Conservation (phyloP, 2,797 vertebrate species). For the Melanotaenia pygmaea region DNA sequence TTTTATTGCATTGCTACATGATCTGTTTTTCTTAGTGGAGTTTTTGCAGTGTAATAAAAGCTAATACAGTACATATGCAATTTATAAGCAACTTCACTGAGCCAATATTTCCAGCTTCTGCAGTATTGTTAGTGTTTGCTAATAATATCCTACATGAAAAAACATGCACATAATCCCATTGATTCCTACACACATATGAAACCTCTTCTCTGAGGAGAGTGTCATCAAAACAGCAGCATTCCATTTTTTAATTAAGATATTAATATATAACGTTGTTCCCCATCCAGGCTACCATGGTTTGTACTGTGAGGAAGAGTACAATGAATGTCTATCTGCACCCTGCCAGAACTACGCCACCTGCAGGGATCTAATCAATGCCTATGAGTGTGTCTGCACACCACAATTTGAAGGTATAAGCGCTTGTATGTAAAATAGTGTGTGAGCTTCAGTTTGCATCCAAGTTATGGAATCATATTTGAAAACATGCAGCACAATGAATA, state of each 20-base stretch:
- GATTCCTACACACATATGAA: background rate
- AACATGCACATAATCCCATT: background rate
- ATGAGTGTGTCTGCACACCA: conserved; percentile 91
- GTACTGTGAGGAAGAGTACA: conserved; percentile 97
- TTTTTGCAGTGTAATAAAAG: background rate
- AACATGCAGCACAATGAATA: background rate
- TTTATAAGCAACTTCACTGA: no score
- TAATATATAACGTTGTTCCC: conserved; percentile 34
- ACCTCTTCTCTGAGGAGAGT: background rate
- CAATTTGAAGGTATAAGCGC: conserved; percentile 89
- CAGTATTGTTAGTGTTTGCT: background rate
- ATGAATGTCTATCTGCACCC: conserved; percentile 94
- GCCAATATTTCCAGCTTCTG: background rate
- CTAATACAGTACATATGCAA: no score
- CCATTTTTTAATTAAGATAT: background rate
- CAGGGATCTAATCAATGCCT: conserved; percentile 91
- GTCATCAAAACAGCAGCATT: conserved; percentile 5
- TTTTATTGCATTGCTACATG: background rate
- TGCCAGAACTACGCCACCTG: conserved; percentile 96
- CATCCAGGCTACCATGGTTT: conserved; percentile 93
- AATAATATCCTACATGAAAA: background rate
- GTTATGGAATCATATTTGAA: background rate
- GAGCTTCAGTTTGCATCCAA: background rate
- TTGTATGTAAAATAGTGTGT: background rate
- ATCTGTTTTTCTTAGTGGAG: background rate